Conservation (phyloP, 2,888 invertebrate species). For the Drosophila picticornis region DNA sequence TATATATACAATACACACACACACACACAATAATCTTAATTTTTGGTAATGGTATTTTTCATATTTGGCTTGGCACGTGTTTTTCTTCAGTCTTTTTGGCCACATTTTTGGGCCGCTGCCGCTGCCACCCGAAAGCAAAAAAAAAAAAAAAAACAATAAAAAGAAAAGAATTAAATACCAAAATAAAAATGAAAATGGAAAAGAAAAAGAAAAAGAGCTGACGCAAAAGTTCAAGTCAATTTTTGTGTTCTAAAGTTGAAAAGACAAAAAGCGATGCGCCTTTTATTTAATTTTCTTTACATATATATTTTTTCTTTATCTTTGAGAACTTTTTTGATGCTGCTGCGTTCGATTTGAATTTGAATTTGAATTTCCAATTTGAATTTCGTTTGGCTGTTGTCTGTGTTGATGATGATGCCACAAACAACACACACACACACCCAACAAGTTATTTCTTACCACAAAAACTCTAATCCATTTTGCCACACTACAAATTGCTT, state of each 20-base stretch:
- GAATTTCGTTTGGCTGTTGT: slow-evolving; percentile 77
- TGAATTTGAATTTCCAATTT: slow-evolving; percentile 66
- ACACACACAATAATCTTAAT: slow-evolving; percentile 29
- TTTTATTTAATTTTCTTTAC: slow-evolving; percentile 49
- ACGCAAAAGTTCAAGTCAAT: slow-evolving; percentile 32
- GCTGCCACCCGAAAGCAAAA: slow-evolving; percentile 52
- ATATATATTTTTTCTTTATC: slow-evolving; percentile 37
- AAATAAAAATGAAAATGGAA: slow-evolving; percentile 7
- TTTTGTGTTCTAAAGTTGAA: slow-evolving; percentile 11
- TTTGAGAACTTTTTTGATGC: slow-evolving; percentile 71
- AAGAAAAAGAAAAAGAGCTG: slow-evolving; percentile 30
- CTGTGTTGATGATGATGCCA: slow-evolving; percentile 73
- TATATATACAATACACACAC: slow-evolving; percentile 36
- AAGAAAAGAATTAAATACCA: slow-evolving; percentile 22
- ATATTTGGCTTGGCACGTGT: slow-evolving; percentile 80
- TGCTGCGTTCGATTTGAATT: slow-evolving; percentile 76
- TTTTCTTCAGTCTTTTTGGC: slow-evolving; percentile 59
- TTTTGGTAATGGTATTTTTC: slow-evolving; percentile 75
- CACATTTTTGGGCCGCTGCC: slow-evolving; percentile 59
- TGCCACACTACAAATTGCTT: slow-evolving; percentile 35
- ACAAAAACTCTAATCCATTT: slow-evolving; percentile 25
- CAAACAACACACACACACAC: slow-evolving; percentile 29
- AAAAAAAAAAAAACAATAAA: slow-evolving; percentile 21
- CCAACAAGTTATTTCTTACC: slow-evolving; percentile 32
- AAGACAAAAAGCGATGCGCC: slow-evolving; percentile 63